Conservation (phyloP, 1,140 invertebrate genomes). For the Mesaphorura yosii region DNA sequence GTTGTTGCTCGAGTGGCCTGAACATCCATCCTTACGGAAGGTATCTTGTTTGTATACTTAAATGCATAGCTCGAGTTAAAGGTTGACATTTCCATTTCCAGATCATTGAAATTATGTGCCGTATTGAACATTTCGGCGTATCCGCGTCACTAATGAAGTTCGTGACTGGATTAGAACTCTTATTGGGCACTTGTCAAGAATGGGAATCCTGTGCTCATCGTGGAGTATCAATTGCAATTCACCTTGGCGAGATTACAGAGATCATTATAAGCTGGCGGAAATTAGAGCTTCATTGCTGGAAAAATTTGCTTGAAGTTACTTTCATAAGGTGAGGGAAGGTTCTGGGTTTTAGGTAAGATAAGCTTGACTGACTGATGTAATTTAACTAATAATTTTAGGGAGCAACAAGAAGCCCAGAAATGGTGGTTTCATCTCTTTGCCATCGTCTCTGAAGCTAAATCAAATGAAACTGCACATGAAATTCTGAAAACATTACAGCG, state of each 20-base stretch:
- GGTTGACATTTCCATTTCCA: constrained; percentile 34
- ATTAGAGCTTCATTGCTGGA: constrained; percentile 78
- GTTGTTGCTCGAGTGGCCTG: constrained; percentile 72
- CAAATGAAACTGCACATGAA: constrained; percentile 39
- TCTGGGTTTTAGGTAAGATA: not conserved
- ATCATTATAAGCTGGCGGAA: constrained; percentile 84
- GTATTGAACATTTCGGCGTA: constrained; percentile 66
- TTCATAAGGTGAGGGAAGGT: constrained; percentile 33
- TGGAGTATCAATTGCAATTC: constrained; percentile 63
- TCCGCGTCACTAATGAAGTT: constrained; percentile 74
- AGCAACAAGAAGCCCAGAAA: constrained; percentile 52
- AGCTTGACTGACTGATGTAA: not conserved
- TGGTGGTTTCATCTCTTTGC: constrained; percentile 86
- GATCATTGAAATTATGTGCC: constrained; percentile 55
- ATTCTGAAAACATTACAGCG: constrained; percentile 46
- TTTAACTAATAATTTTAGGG: constrained; percentile 36
- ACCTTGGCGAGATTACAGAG: constrained; percentile 57
- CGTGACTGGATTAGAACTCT: constrained; percentile 75
- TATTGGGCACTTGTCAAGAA: constrained; percentile 52
- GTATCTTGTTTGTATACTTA: constrained; percentile 41
- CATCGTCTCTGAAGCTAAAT: constrained; percentile 43
- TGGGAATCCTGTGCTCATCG: constrained; percentile 86
- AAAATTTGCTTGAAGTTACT: constrained; percentile 53
- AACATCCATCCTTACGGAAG: constrained; percentile 72
- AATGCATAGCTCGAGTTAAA: too few relatives aligned